Base-by-base conservation (phyloP, 53 echinoderm and acorn worm species). In the Actinopyga echinites region DNA sequence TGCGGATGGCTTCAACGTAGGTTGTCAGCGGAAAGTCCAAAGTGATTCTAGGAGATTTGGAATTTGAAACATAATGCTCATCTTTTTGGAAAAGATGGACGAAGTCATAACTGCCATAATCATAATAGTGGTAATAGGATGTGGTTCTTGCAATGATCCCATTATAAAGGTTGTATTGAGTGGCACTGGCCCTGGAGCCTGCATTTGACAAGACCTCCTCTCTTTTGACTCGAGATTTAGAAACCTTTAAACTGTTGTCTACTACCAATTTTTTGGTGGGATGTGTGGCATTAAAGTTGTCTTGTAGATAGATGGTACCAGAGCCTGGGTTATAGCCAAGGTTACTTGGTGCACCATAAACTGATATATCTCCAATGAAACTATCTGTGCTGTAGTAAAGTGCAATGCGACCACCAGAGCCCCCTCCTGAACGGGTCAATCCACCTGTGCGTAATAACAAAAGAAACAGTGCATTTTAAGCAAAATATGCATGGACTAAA, bases 391-490 rank as follows among this genome's bases (percentile, higher is more conserved):
- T 88, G 65, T 87, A 85, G 80, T 95, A 95, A 45, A 95, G 74
- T 0, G 95, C 95, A 4, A 89, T 79, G 56, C 95, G 86, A 19
- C 95, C 95, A 30, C 95, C 95, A 20, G 89, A 83, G 13, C 95
- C 95, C 24, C 87, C 90, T 25, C 95, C 95, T 6, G 87, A 90
- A 20, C 80, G 65, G 29, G 56, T 68, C 25, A 77, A 66, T n/a
- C 79, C 86, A 55, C 75, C 85, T 83, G 55, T 23, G 69, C 54
- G 13, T 34, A 21, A 68, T 30, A 49, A 29, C 7, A 19, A 31
- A 4, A 24, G 22, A 42, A 61, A 30, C 19, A 13, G 56, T 29
- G 55, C 21, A 34, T 55, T 40, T 40, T 40, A 0, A 40, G 10
- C 7, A 8, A 40, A 40, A 40, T 37, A 11, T 44, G 44, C 3